Evolutionary conservation across 2,797 vertebrate species (phyloP).

Genomic region (Periparus ater): DNA sequence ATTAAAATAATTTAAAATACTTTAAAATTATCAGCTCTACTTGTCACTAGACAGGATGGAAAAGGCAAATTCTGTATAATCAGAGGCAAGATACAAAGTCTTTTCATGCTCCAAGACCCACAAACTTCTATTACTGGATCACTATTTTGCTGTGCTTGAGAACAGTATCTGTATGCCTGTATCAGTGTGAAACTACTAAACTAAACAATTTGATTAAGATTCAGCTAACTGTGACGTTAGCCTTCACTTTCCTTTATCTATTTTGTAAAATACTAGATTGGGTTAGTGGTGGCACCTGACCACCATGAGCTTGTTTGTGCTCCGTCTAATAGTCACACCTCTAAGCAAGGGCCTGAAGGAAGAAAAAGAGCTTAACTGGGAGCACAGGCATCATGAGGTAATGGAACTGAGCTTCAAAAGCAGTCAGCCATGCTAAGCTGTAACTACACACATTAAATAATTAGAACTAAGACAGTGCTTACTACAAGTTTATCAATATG

Average conservation of each 20-base stretch:
- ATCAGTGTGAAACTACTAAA: not conserved
- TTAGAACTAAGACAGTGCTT: not conserved
- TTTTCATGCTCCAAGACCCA: not conserved
- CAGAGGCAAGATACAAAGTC: not conserved
- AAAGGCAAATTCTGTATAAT: not conserved
- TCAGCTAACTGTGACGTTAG: not conserved
- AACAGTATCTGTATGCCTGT: not conserved
- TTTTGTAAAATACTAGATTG: not conserved
- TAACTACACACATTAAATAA: not conserved
- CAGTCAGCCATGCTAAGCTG: not conserved
- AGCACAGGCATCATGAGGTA: not conserved
- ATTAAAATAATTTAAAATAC: not conserved
- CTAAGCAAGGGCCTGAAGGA: not conserved
- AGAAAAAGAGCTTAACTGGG: not conserved
- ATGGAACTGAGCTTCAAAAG: not conserved
- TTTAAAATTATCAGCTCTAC: not conserved
- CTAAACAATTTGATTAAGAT: not conserved
- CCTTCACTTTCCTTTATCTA: not conserved
- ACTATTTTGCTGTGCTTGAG: not conserved
- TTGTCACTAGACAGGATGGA: not conserved
- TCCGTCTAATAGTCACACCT: not conserved
- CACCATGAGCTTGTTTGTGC: not conserved
- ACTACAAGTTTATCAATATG: not conserved
- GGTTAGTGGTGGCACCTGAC: not conserved
- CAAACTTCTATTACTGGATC: not conserved